phyloP scores from a whole-genome alignment of 2,888 invertebrate species.

The Plagodis dolabraria region DNA sequence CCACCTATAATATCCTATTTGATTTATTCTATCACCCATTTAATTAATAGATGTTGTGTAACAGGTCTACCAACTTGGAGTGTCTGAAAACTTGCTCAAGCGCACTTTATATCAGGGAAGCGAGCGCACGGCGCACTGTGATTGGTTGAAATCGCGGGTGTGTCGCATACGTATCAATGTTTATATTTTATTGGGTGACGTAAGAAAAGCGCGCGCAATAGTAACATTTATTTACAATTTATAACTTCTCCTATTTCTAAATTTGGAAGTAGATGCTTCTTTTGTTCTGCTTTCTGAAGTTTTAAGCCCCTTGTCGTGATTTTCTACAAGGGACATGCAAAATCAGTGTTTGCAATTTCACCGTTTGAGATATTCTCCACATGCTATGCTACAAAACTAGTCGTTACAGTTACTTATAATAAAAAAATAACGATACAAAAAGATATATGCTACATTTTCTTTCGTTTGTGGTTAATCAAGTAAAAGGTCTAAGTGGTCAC shows the following conservation, averaged over 20 bases:
- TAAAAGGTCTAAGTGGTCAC: constrained; percentile 2
- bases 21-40: constrained; percentile 80
- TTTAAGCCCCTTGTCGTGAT: no score
- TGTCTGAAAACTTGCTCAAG: constrained; percentile 54
- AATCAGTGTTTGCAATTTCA: no score
- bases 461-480: constrained; percentile 2
- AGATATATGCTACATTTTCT: not conserved
- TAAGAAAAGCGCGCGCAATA: constrained; percentile 11
- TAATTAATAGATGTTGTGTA: constrained; percentile 52
- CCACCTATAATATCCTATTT: constrained; percentile 78
- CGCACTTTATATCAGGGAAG: constrained; percentile 68
- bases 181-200: constrained; percentile 19
- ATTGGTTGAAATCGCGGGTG: constrained; percentile 78
- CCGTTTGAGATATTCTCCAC: no score
- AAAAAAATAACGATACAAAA: no score
- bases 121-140: constrained; percentile 56
- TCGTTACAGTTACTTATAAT: no score
- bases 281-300: no score
- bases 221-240: no score
- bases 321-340: no score
- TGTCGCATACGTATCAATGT: constrained; percentile 55
- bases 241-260: no score
- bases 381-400: no score
- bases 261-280: no score
- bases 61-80: constrained; percentile 50